Base-by-base conservation (phyloP, 2,113 vertebrate genomes). In the Camelus dromedarius region DNA sequence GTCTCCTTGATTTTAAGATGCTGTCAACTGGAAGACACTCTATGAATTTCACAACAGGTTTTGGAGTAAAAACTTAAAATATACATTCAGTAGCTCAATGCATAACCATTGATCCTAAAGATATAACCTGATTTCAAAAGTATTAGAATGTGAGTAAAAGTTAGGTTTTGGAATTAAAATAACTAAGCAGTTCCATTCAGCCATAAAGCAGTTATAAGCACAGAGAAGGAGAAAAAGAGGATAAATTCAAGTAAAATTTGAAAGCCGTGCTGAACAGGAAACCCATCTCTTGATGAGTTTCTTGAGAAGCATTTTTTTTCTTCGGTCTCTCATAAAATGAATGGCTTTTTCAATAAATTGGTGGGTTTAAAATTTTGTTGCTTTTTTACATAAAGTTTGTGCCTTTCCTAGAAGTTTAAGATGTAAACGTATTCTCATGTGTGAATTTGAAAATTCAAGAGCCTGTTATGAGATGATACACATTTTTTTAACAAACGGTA, bases 271-370 rank as follows among this genome's bases (percentile, higher is more conserved):
- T 84, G n/a, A 28, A 67, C 12, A 94, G 73, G 26, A 89, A 92
- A 69, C 32, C 22, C 22, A 87, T 42, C 38, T 42, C 38, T 42
- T 42, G 38, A 42, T 42, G 38, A 42, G 38, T 42, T 42, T 66
- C 82, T 93, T 93, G 80, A 96, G 66, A 80, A 46, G 69, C 89
- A 93, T 86, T 85, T 89, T 97, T 96, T 82, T 75, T 97, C 35
- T 96, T 42, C 38, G 38, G 38, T 42, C 38, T 97, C 90, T 97
- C 67, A 95, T 95, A 95, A 97, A 97, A 97, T 75, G 95, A 82
- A 88, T 95, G 79, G 69, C 87, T 96, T 97, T 42, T 98, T 96
- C 97, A 98, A 76, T 97, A 97, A 91, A 85, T 98, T 98, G 95
- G 64, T 38, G 15, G 95, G 67, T 88, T 83, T 88, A 67, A 97